A percentile compares a stretch with the other conserved stretches of the same genome.
phyloP scores from a whole-genome alignment of 2,113 vertebrate genomes.

The Centropus unirufus region DNA sequence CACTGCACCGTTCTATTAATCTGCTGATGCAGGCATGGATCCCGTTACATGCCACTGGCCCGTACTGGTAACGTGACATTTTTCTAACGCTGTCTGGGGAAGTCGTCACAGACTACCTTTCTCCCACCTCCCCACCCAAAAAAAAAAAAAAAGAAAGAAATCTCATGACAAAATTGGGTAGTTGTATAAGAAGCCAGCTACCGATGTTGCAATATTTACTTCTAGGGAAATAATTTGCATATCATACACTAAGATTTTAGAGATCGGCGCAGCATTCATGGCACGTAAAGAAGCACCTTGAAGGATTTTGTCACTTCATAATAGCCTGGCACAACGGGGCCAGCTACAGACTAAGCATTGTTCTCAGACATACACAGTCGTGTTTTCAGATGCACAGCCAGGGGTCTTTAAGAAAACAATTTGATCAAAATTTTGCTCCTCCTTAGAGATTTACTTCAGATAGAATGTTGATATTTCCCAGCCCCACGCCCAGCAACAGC shows the following conservation, averaged over 20 bases:
- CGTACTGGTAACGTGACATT: not conserved
- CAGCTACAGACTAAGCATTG: not conserved
- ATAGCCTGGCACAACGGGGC: not conserved
- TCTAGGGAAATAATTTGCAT: not conserved
- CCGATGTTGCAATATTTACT: not conserved
- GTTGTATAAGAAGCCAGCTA: not conserved
- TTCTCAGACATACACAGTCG: not conserved
- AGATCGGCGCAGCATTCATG: not conserved
- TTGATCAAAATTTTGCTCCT: not conserved
- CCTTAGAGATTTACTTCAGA: not conserved
- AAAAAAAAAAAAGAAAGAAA: not conserved
- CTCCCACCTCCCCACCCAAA: not conserved
- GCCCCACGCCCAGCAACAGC: rapidly evolving
- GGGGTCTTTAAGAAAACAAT: not conserved
- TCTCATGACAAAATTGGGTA: rapidly evolving
- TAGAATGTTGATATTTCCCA: not conserved
- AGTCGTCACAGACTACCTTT: not conserved
- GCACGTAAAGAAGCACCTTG: not conserved
- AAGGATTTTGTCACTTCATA: not conserved
- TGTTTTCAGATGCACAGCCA: not conserved
- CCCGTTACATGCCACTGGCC: not conserved
- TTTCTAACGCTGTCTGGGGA: not conserved
- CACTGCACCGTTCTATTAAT: not conserved
- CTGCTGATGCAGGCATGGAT: not conserved
- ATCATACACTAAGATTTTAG: not conserved